Evolutionary conservation across 2,888 invertebrate species (phyloP).

Genomic region (Agrilus biguttatus): DNA sequence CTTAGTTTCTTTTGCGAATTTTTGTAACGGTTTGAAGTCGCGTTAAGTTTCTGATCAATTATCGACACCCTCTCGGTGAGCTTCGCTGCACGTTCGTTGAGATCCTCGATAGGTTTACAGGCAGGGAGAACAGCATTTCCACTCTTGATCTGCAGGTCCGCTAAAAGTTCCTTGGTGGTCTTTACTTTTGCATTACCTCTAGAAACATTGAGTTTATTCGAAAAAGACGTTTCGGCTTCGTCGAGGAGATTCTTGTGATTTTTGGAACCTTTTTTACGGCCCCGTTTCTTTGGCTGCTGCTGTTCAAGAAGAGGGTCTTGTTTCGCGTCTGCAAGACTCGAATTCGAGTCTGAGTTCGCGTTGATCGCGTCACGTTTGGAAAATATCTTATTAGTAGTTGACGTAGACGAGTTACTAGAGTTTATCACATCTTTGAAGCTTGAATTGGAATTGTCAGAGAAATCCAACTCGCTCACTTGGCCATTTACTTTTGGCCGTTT

Average conservation of each 20-base stretch:
- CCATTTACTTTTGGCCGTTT: slow-evolving; percentile 36
- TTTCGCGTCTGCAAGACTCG: slow-evolving; percentile 34
- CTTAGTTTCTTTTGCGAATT: slow-evolving; percentile 19
- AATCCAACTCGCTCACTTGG: slow-evolving; percentile 27
- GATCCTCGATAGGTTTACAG: slow-evolving; percentile 23
- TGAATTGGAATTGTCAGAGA: slow-evolving; percentile 31
- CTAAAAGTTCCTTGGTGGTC: slow-evolving; percentile 69
- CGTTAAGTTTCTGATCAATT: slow-evolving; percentile 29
- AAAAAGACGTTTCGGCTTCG: slow-evolving; percentile 40
- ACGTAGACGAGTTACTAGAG: slow-evolving; percentile 4
- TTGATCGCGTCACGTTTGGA: slow-evolving; percentile 15
- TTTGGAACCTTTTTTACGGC: slow-evolving; percentile 44
- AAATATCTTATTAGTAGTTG: background rate
- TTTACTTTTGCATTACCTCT: slow-evolving; percentile 48
- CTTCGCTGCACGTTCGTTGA: slow-evolving; percentile 29
- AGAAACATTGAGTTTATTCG: slow-evolving; percentile 42
- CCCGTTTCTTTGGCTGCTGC: slow-evolving; percentile 39
- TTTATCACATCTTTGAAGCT: slow-evolving; percentile 27
- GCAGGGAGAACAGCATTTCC: slow-evolving; percentile 2
- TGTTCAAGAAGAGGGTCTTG: slow-evolving; percentile 24
- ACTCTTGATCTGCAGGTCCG: slow-evolving; percentile 47
- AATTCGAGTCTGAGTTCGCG: slow-evolving; percentile 34
- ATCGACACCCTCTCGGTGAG: slow-evolving; percentile 28
- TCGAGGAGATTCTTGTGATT: slow-evolving; percentile 34
- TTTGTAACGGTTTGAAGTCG: slow-evolving; percentile 24